phyloP scores from a whole-genome alignment of 2,888 invertebrate species.

The Dryobotodes eremita region DNA sequence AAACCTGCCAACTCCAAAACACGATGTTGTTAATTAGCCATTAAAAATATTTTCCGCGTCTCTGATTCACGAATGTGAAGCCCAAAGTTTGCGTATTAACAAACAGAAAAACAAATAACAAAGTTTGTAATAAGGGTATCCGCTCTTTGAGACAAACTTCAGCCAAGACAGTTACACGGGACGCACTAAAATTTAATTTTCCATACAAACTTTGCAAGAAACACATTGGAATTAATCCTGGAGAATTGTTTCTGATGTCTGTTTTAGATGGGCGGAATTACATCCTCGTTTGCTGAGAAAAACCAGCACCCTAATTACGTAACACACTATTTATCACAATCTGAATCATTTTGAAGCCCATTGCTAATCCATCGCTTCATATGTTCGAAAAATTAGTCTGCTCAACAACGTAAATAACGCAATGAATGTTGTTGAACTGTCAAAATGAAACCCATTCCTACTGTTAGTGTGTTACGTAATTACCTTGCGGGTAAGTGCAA shows the following conservation, averaged over 20 bases:
- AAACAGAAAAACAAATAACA: slow-evolving; percentile 60
- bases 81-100: slow-evolving; percentile 52
- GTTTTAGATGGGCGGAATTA: slow-evolving; percentile 33
- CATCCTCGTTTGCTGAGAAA: slow-evolving; percentile 15
- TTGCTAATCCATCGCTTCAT: too few relatives aligned
- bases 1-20: slow-evolving; percentile 1
- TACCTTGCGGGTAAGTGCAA: neutral
- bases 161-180: slow-evolving; percentile 39
- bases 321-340: too few relatives aligned
- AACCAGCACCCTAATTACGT: too few relatives aligned
- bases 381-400: too few relatives aligned
- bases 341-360: too few relatives aligned
- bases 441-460: too few relatives aligned
- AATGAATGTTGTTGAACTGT: too few relatives aligned
- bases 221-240: slow-evolving; percentile 62
- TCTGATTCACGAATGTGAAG: slow-evolving; percentile 37
- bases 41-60: slow-evolving; percentile 39
- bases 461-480: too few relatives aligned
- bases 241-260: slow-evolving; percentile 54
- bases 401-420: too few relatives aligned
- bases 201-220: slow-evolving; percentile 54
- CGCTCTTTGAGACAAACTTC: slow-evolving; percentile 59
- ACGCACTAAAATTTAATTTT: slow-evolving; percentile 58
- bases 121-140: slow-evolving; percentile 63
- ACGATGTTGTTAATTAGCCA: slow-evolving; percentile 33